Evolutionary conservation across 2,113 vertebrate species (phyloP).

Genomic region (Corythornis cristatus): DNA sequence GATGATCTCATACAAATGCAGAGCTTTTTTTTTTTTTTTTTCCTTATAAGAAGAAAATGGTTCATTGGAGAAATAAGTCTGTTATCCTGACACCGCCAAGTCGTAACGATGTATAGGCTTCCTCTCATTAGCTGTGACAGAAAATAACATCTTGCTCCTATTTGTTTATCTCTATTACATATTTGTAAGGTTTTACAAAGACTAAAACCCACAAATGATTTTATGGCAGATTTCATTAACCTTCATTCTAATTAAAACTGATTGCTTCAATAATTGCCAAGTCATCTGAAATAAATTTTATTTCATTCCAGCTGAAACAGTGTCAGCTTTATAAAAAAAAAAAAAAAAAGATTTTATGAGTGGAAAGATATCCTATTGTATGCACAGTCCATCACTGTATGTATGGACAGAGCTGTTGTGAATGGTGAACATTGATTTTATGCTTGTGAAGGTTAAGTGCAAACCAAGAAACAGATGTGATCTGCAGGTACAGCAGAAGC

Average conservation of each 20-base stretch:
- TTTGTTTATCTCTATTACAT: not conserved
- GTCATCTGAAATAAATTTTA: not conserved
- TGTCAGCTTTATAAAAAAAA: not conserved
- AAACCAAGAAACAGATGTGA: rapidly evolving
- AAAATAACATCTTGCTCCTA: not conserved
- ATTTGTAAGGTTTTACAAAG: not conserved
- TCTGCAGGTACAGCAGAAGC: not conserved
- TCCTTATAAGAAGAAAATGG: conserved; percentile 57
- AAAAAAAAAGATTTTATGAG: not conserved
- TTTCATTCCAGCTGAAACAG: not conserved
- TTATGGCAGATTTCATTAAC: conserved; percentile 1
- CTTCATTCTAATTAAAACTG: not conserved
- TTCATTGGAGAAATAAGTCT: not conserved
- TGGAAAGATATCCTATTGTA: not conserved
- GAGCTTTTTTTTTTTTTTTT: not conserved
- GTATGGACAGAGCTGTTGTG: not conserved
- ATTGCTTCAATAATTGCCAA: not conserved
- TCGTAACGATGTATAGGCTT: not conserved
- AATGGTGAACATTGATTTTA: not conserved
- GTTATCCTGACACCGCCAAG: not conserved
- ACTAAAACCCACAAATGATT: not conserved
- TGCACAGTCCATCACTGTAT: not conserved
- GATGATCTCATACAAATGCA: conserved; percentile 53
- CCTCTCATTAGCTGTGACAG: not conserved
- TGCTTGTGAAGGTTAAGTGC: not conserved